A percentile compares a stretch with the other conserved stretches of the same genome.
Conservation (phyloP, 2,797 vertebrate genomes). For the Cichlasoma orientale region DNA sequence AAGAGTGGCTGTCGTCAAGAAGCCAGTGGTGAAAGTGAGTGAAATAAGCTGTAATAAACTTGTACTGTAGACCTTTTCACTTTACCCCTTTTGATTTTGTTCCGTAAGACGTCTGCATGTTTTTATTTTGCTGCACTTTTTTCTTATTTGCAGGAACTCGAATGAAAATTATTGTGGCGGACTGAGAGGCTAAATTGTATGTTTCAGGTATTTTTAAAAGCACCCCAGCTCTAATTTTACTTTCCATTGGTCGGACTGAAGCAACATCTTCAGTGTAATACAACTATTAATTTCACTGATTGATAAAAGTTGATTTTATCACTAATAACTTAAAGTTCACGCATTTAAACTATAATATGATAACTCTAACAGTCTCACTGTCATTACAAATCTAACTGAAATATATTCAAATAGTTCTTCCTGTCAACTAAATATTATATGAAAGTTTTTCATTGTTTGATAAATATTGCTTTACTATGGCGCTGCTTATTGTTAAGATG, state of each 20-base stretch:
- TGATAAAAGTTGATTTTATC: background rate
- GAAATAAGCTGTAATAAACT: background rate
- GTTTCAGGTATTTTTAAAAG: background rate
- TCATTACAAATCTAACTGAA: background rate
- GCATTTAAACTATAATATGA: background rate
- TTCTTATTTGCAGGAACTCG: background rate
- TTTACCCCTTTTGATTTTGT: background rate
- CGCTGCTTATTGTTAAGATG: background rate
- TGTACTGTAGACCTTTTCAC: background rate
- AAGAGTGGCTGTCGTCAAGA: background rate
- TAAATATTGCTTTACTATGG: background rate
- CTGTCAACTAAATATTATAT: background rate
- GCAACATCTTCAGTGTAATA: background rate
- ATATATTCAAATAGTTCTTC: background rate
- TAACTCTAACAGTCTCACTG: too few relatives aligned
- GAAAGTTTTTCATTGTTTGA: background rate
- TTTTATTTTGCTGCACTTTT: background rate
- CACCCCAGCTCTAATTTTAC: background rate
- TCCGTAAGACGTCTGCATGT: fast-evolving
- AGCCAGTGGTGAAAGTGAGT: background rate
- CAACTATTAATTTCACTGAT: background rate
- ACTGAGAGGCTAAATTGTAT: background rate
- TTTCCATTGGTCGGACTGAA: background rate
- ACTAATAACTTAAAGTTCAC: background rate
- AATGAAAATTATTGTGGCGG: background rate